These are phyloP conservation scores for Poeciliopsis occidentalis DNA, from an alignment of 2,113 vertebrate genomes.

Conservation along the genomic window DNA sequence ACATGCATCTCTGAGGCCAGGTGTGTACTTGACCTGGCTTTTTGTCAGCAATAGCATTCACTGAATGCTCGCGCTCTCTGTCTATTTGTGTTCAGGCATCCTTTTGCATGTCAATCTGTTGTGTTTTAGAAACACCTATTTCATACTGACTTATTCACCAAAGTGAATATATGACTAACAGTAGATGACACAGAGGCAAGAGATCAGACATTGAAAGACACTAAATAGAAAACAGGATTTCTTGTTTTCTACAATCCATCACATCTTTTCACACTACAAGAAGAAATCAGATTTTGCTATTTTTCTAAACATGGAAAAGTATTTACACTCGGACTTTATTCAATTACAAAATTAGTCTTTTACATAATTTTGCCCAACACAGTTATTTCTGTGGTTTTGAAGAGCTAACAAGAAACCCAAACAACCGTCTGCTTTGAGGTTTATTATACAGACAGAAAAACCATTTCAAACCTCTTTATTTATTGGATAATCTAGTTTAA, in stretches of 20 bases:
- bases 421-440: too few species aligned
- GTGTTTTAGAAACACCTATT: background rate
- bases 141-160: slow-evolving; percentile 5
- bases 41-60: slow-evolving; percentile 3
- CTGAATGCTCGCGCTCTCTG: background rate
- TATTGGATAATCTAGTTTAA: background rate
- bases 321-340: background rate
- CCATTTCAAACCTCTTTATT: background rate
- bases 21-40: slow-evolving; percentile 19
- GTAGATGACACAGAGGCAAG: slow-evolving; percentile 13
- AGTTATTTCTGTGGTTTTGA: too few species aligned
- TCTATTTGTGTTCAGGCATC: slow-evolving; percentile 26
- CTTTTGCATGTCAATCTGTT: slow-evolving; percentile 21
- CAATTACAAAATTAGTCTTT: too few species aligned
- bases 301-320: background rate
- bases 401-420: too few species aligned
- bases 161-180: slow-evolving; percentile 45
- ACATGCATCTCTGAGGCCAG: slow-evolving; percentile 10
- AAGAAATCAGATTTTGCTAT: background rate
- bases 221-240: background rate
- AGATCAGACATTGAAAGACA: slow-evolving; percentile 21
- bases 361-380: too few species aligned
- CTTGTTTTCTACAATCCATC: background rate
- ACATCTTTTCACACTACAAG: background rate
- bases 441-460: background rate